Percentiles rank a stretch among this genome's conserved stretches.
These are phyloP conservation scores for Rhinatrema bivittatum DNA, from an alignment of 2,797 vertebrate genomes.

Conservation along the genomic window DNA sequence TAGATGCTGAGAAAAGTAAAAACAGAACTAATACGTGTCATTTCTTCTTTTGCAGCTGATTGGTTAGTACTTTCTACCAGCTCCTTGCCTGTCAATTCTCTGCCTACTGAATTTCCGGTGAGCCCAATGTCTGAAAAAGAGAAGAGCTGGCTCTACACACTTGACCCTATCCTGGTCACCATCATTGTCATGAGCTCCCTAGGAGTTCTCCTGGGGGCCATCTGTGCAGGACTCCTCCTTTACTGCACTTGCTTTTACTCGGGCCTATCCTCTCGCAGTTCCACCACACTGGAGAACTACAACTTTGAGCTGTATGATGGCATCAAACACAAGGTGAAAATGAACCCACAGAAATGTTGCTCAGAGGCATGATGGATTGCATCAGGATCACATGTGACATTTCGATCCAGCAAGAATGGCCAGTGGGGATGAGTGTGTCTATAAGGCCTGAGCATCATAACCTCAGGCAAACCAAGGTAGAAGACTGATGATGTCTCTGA, in stretches of 20 bases:
- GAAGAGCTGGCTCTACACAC: constrained; percentile 86
- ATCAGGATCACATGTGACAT: constrained; percentile 20
- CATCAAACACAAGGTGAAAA: constrained; percentile 97
- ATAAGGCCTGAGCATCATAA: constrained; percentile 59
- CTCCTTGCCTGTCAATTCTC: too few relatives aligned
- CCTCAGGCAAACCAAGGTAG: constrained; percentile 17
- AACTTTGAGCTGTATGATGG: constrained; percentile 96
- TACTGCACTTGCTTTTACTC: constrained; percentile 93
- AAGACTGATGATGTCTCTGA: constrained; percentile 23
- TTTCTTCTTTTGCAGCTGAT: too few relatives aligned
- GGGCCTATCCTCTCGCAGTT: constrained; percentile 85
- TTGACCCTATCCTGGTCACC: constrained; percentile 95
- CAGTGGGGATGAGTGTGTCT: constrained; percentile 37
- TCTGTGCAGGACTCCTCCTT: constrained; percentile 86
- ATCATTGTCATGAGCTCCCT: constrained; percentile 97
- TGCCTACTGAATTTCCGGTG: constrained; percentile 70
- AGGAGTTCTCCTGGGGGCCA: constrained; percentile 83
- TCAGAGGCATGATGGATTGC: constrained; percentile 78
- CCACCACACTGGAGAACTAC: constrained; percentile 95
- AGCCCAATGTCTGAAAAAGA: constrained; percentile 76
- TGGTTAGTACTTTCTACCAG: too few relatives aligned
- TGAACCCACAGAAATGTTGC: constrained; percentile 95
- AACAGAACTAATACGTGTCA: too few relatives aligned
- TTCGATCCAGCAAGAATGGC: constrained; percentile 34
- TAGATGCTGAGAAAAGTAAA: too few relatives aligned